Base-by-base conservation (phyloP, 1,140 invertebrate genomes). In the Megalonaias nervosa region DNA sequence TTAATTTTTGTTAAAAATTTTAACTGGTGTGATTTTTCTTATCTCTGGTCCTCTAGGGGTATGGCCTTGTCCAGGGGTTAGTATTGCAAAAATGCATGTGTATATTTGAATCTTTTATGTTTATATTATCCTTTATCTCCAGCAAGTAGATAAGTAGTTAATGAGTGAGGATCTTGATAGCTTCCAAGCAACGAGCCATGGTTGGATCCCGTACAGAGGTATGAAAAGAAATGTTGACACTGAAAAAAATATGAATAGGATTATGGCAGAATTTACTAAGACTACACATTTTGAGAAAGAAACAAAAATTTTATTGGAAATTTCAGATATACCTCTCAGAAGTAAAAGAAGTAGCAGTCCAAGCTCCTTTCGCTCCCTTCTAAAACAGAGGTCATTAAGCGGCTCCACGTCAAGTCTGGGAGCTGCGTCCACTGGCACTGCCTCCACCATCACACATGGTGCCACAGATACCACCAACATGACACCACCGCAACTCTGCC, bases 321-420 rank as follows among this genome's bases (percentile, higher is more conserved):
- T 62, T n/a, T 16, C 38, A 78, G 76, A 78, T 23, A 21, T 78
- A 12, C 59, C 71, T 56, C 74, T 69, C 58, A 73, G 76, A 74
- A 78, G 76, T 74, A 57, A 71, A 57, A 78, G 76, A 74, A 78
- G 76, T 74, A 57, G 76, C 65, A 78, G 76, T 31, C 76, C 76
- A 15, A 73, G 65, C 56, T 73, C 76, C 14, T 59, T 78, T 1
- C 48, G 66, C 23, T 69, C 71, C 12, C 59, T 78, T 16, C 57
- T 78, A n/a, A 61, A 55, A 26, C 70, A 78, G 71, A 78, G 74
- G 31, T 78, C 76, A 6, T 58, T 78, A 59, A 73, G 65, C 16
- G 76, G 71, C 9, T 78, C 76, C 4, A 78, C 71, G 5, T 17
- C 23, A 31, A 73, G 70, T 73, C 71, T 78, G 6, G 76, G 76